Percentiles rank a stretch among this genome's conserved stretches.
Conservation (phyloP, 2,888 invertebrate genomes). For the Onthophagus sagittarius region DNA sequence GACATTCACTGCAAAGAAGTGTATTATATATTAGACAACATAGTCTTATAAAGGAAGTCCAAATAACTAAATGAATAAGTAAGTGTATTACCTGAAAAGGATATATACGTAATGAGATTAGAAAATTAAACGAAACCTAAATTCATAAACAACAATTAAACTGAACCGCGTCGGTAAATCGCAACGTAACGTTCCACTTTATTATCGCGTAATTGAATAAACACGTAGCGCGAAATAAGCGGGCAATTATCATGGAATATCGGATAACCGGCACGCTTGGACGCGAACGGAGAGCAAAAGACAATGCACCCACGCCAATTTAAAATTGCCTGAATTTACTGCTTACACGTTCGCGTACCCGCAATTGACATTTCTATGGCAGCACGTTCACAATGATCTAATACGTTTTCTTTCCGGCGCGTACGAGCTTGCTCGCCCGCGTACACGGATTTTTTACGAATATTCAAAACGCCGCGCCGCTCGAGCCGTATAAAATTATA, state of each 20-base stretch:
- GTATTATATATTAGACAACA: no score
- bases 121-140: background rate
- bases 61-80: no score
- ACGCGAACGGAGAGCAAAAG: background rate
- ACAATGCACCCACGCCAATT: constrained; percentile 8
- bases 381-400: constrained; percentile 4
- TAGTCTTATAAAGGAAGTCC: no score
- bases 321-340: constrained; percentile 1
- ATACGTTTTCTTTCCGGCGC: constrained; percentile 1
- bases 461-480: background rate
- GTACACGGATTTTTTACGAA: background rate
- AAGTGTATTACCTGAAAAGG: background rate
- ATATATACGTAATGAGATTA: background rate
- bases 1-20: no score
- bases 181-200: background rate
- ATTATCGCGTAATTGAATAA: background rate
- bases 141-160: background rate
- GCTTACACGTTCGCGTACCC: background rate
- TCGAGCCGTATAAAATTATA: background rate
- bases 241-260: background rate
- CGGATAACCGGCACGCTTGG: background rate
- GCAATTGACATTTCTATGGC: constrained; percentile 2
- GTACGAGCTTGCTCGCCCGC: background rate
- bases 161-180: background rate
- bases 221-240: background rate